phyloP scores from a whole-genome alignment of 2,888 invertebrate species.

The Diaprepes abbreviatus region DNA sequence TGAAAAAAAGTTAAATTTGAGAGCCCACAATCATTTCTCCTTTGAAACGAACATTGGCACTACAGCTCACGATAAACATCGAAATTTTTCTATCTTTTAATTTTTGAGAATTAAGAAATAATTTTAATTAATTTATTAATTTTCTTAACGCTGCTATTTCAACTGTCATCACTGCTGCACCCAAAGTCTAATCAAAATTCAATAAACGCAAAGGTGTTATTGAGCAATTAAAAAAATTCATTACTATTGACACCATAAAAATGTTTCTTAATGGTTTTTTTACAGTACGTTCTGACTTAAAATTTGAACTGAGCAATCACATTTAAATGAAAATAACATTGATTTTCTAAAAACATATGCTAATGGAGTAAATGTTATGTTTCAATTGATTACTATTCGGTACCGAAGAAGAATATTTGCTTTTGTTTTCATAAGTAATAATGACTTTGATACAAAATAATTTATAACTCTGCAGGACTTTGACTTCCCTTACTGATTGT shows the following conservation, averaged over 20 bases:
- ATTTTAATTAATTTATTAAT: too few species aligned
- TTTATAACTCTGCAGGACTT: too few species aligned
- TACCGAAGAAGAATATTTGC: not conserved
- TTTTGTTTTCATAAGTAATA: not conserved
- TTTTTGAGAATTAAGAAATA: too few species aligned
- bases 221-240: constrained; percentile 38
- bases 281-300: constrained; percentile 9
- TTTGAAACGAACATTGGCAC: too few species aligned
- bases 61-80: too few species aligned
- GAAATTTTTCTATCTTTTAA: too few species aligned
- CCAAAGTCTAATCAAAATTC: constrained; percentile 22
- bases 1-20: too few species aligned
- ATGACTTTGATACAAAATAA: too few species aligned
- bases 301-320: not conserved
- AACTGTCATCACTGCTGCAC: not conserved
- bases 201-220: constrained; percentile 15
- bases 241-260: constrained; percentile 38
- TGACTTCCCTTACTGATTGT: too few species aligned
- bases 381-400: not conserved
- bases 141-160: too few species aligned
- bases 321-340: constrained; percentile 32
- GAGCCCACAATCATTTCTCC: too few species aligned
- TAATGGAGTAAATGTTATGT: not conserved
- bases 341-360: constrained; percentile 14
- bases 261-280: constrained; percentile 36